Evolutionary conservation across 30 jellyfish, hydroid and myxozoan species (phyloP).

Genomic region (Hydractinia symbiolongicarpus): DNA sequence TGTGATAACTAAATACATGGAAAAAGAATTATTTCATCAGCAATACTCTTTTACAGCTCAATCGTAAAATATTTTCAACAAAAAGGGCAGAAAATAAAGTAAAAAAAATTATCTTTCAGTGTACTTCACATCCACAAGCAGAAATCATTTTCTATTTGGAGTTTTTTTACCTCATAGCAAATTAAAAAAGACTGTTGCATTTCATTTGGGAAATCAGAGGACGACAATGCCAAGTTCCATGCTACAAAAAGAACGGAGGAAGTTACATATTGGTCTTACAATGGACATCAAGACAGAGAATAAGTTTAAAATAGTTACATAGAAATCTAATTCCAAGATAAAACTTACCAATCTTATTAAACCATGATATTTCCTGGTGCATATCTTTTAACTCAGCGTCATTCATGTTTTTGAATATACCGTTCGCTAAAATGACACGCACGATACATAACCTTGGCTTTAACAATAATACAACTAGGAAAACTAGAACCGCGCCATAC

Average conservation of each 20-base stretch:
- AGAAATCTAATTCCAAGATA: neutral
- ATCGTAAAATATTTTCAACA: neutral
- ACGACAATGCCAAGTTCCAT: slow-evolving; percentile 76
- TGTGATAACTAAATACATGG: slow-evolving; percentile 49
- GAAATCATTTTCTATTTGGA: neutral
- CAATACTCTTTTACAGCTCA: neutral
- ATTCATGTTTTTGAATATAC: slow-evolving; percentile 15
- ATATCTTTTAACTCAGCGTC: neutral
- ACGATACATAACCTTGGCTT: no score
- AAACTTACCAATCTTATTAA: slow-evolving; percentile 57
- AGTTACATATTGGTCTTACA: neutral
- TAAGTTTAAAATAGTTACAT: no score
- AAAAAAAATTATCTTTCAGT: no score
- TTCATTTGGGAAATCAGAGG: slow-evolving; percentile 34
- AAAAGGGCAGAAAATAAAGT: no score
- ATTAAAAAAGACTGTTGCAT: slow-evolving; percentile 54
- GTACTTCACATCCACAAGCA: no score
- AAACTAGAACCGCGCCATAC: no score
- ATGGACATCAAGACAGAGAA: neutral
- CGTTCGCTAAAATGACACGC: slow-evolving; percentile 12
- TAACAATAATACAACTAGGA: no score
- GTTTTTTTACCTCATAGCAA: slow-evolving; percentile 68
- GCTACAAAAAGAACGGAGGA: slow-evolving; percentile 32
- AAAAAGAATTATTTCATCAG: neutral
- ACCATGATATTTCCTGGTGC: slow-evolving; percentile 58